Percentiles rank a stretch among this genome's conserved stretches.
These are phyloP conservation scores for Dendrocincla fuliginosa DNA, from an alignment of 2,797 vertebrate species.

Conservation along the genomic window DNA sequence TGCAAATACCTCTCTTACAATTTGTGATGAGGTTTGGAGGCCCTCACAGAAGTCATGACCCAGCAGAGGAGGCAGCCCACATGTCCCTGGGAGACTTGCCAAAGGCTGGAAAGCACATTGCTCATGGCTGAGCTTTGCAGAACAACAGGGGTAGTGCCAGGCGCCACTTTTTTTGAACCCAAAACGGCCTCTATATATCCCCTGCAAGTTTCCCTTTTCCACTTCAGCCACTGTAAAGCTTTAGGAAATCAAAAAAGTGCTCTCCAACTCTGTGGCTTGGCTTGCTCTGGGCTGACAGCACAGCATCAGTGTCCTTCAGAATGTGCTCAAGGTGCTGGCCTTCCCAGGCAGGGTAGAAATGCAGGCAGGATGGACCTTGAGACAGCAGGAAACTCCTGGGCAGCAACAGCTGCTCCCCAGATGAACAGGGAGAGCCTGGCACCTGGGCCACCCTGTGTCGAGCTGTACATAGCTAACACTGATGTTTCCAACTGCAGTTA, in stretches of 20 bases:
- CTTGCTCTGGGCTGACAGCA: neutral
- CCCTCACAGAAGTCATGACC: neutral
- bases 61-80: neutral
- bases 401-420: neutral
- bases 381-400: neutral
- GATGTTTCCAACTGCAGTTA: neutral
- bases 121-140: neutral
- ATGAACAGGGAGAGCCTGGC: neutral
- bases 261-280: neutral
- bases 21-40: neutral
- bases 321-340: neutral
- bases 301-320: neutral
- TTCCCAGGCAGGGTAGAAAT: neutral
- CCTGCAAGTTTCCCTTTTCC: neutral
- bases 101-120: neutral
- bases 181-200: neutral
- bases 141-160: fast-evolving
- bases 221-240: neutral
- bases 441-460: neutral
- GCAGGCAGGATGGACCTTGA: neutral
- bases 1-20: neutral
- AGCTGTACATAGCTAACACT: neutral
- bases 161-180: neutral
- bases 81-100: neutral
- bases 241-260: neutral